Evolutionary conservation across 2,888 invertebrate genomes (phyloP), one percentile per base, ranked within the genome.

Genomic region (Agrochola circellaris): DNA sequence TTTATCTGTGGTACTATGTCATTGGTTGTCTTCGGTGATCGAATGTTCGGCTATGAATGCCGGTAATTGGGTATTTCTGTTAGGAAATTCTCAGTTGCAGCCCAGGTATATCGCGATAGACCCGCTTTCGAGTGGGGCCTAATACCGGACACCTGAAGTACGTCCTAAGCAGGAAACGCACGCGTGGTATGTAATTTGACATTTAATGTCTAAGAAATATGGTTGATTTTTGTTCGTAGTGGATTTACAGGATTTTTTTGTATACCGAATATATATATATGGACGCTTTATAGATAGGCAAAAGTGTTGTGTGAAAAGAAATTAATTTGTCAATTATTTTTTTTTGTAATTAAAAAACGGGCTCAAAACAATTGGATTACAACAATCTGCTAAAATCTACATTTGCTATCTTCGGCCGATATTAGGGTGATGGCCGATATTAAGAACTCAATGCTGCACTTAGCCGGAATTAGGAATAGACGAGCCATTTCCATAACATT

Each of bases 61-160:
- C 85, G 81, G 77, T 83, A 84, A 84, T 83, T 73, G 73, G 51
- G 83, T 83, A 64, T 83, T 81, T 84, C 77, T 81, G 81, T 75
- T 73, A 85, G 78, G 75, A 67, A 75, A 77, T 75, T 87, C 69
- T 77, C 70, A 86, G 86, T 86, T 83, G 69, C 79, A 74, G 75
- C 76, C 76, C 79, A 70, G 71, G 79, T 81, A 48, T 65, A 5
- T 26, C 78, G 71, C 51, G 79, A 60, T 54, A 77, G 62, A 64
- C 83, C 83, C 83, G 77, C 77, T 82, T 45, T n/a, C 64, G 82
- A 69, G 77, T 68, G 84, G 73, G 61, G 73, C 69, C 81, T 66
- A 58, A 83, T 62, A 45, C 68, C 48, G 86, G 73, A 67, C 75
- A n/a, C 20, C 7, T 20, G 81, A 67, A 30, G 15, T 56, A 20